Percentiles rank a stretch among this genome's conserved stretches.
These are phyloP conservation scores for Leucophenga varia DNA, from an alignment of 1,140 invertebrate species.

Conservation along the genomic window DNA sequence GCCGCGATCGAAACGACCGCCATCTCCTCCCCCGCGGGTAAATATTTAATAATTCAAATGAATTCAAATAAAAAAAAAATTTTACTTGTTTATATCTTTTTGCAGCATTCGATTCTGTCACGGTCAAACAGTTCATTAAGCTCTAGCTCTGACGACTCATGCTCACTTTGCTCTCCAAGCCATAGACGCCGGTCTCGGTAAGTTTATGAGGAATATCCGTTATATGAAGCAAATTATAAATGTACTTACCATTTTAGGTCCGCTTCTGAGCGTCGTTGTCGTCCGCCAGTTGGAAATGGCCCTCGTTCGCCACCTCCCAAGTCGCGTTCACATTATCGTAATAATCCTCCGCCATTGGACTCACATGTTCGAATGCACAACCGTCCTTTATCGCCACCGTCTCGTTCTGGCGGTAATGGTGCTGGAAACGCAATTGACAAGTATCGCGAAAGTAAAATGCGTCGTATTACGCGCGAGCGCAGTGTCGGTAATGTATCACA, in stretches of 20 bases:
- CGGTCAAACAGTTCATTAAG: conserved; percentile 71
- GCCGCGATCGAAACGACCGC: conserved; percentile 54
- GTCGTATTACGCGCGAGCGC: conserved; percentile 41
- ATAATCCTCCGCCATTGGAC: conserved; percentile 29
- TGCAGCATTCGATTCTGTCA: conserved; percentile 55
- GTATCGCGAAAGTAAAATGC: conserved; percentile 46
- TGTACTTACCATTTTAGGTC: conserved; percentile 33
- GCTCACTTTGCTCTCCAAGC: conserved; percentile 67
- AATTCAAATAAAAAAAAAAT: background rate
- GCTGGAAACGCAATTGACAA: conserved; percentile 32
- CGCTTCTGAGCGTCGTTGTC: conserved; percentile 26
- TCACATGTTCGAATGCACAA: conserved; percentile 45
- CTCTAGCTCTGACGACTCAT: conserved; percentile 79
- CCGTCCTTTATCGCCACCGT: conserved; percentile 40
- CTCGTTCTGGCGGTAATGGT: conserved; percentile 23
- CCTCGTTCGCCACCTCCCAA: conserved; percentile 51
- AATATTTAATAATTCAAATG: conserved; percentile 17
- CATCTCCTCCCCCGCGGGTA: conserved; percentile 56
- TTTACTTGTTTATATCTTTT: background rate
- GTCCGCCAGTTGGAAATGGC: no score
- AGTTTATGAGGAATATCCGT: no score
- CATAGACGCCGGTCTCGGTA: conserved; percentile 54
- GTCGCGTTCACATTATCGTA: conserved; percentile 46
- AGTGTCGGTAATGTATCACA: conserved; percentile 23
- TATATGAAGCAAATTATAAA: no score